phyloP scores from a whole-genome alignment of 2,888 invertebrate species.

The Chaetogeoica ovagalla region DNA sequence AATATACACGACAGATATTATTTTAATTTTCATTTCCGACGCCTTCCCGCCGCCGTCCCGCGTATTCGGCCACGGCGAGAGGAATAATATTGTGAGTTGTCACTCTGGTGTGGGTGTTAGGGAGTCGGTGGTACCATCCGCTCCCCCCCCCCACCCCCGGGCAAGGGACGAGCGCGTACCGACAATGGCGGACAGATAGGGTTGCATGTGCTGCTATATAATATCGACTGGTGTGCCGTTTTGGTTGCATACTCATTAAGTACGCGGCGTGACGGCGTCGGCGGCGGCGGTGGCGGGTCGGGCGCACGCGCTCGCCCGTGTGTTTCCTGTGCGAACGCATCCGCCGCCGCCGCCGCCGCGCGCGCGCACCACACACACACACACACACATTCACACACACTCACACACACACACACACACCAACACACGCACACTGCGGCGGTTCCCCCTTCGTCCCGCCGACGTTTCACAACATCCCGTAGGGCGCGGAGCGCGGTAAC shows the following conservation, averaged over 20 bases:
- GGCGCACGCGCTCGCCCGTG: conserved; percentile 47
- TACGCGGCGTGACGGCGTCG: not conserved
- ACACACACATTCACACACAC: not conserved
- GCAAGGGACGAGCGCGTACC: not conserved
- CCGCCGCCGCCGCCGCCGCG: conserved; percentile 37
- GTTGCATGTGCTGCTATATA: conserved; percentile 44
- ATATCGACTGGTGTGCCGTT: conserved; percentile 50
- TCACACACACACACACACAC: not conserved
- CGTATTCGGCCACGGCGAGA: too few species aligned
- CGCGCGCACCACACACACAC: conserved; percentile 20
- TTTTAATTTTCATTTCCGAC: too few species aligned
- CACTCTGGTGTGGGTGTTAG: too few species aligned
- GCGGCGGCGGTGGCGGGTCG: conserved; percentile 13
- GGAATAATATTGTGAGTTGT: too few species aligned
- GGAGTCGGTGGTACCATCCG: not conserved
- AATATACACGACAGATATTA: too few species aligned
- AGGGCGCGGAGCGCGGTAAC: conserved; percentile 38
- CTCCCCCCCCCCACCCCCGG: not conserved
- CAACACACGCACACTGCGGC: not conserved
- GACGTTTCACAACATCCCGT: not conserved
- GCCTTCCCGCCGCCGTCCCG: too few species aligned
- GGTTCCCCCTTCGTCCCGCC: not conserved
- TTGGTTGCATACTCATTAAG: conserved; percentile 49
- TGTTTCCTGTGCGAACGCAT: conserved; percentile 52
- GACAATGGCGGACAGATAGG: conserved; percentile 25